Evolutionary conservation across 2,797 vertebrate species (phyloP), one percentile per base, ranked within the genome.

Genomic region (Pyrocephalus nanus): DNA sequence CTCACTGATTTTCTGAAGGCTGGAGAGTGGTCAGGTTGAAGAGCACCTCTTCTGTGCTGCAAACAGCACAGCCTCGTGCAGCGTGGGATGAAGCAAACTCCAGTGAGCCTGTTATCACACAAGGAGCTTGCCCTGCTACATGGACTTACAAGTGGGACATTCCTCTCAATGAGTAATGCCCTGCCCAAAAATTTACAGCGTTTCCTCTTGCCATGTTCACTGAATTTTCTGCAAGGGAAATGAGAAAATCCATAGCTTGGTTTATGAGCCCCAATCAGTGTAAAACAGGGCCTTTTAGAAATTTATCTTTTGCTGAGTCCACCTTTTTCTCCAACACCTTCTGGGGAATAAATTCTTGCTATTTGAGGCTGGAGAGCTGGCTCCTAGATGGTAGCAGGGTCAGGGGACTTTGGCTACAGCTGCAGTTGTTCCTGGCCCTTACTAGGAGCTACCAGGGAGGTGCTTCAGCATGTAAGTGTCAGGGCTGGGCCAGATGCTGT

Each of bases 271-370:
- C 73, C 57, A 94, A 96, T 93, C 81, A 93, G 92, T 87, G 89
- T 87, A 92, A 95, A 96, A 95, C 61, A 85, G 54, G 47, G 60
- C 50, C 92, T 94, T 94, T 93, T 71, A 71, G 86, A 94, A 95
- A 96, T 95, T 89, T 94, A 94, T 96, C 94, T 92, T 86, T 83
- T 96, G 94, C 95, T 92, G 89, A 97, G 91, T 96, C 81, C 45
- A 89, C 75, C 69, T 90, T 95, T 95, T 96, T 94, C 82, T 94
- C 70, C 8, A 1, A n/a, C 36, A 87, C 75, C 78, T 97, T 95
- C 77, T 82, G 23, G 36, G 69, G 72, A 85, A 95, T 93, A 96
- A 94, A 96, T 95, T 87, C 78, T 89, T 79, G 27, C 34, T 93
- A 47, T 76, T 83, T 89, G 69, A 92, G 69, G n/a, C 53, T 79